A percentile compares a stretch with the other conserved stretches of the same genome.
These are phyloP conservation scores for Macrosteles quadrilineatus DNA, from an alignment of 1,140 invertebrate species.

Conservation along the genomic window DNA sequence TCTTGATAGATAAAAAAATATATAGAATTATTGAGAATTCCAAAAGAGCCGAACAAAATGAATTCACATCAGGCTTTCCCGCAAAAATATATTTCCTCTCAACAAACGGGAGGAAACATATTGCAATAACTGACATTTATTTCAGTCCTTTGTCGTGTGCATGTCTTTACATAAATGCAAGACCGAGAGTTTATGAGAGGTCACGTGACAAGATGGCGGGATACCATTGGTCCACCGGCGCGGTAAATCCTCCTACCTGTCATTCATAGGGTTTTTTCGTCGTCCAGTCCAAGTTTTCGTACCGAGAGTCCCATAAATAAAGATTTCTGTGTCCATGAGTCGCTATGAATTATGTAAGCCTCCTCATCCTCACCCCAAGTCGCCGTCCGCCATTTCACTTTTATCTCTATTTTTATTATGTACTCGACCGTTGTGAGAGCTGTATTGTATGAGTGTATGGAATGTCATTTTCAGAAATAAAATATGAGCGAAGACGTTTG, in stretches of 20 bases:
- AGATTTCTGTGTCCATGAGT: slow-evolving; percentile 17
- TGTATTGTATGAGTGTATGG: too few relatives aligned
- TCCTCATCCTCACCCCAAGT: neutral
- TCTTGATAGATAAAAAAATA: too few relatives aligned
- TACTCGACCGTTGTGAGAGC: too few relatives aligned
- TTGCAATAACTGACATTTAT: slow-evolving; percentile 22
- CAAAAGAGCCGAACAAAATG: too few relatives aligned
- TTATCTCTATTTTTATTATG: slow-evolving; percentile 26
- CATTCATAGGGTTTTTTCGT: neutral
- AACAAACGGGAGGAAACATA: neutral
- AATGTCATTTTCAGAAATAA: too few relatives aligned
- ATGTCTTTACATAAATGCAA: slow-evolving; percentile 25
- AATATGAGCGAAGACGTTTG: too few relatives aligned
- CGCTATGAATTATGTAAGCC: slow-evolving; percentile 16
- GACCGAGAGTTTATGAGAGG: neutral
- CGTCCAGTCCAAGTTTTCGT: slow-evolving; percentile 12
- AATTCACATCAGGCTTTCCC: too few relatives aligned
- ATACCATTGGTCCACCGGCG: neutral
- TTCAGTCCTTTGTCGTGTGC: neutral
- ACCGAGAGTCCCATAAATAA: slow-evolving; percentile 8
- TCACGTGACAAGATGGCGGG: neutral
- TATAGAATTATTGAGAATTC: too few relatives aligned
- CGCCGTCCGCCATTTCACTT: slow-evolving; percentile 13
- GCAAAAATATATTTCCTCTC: neutral
- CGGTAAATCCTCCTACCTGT: slow-evolving; percentile 20